These are phyloP conservation scores for Druon quercuslanigerum DNA, from an alignment of 1,140 invertebrate species.

Conservation along the genomic window DNA sequence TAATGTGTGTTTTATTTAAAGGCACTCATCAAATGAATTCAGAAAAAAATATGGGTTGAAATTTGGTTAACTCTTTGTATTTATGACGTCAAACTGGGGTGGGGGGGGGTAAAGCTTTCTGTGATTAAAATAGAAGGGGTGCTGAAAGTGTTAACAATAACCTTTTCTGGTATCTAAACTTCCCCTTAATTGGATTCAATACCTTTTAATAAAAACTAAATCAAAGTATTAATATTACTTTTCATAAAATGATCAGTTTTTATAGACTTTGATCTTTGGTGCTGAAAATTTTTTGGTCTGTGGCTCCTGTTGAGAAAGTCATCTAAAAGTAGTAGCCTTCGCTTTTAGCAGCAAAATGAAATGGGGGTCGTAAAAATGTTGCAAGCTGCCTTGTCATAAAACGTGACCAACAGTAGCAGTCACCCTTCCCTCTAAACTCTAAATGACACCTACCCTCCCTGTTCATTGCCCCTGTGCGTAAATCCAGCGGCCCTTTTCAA, in stretches of 20 bases:
- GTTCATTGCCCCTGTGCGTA: conserved; percentile 1
- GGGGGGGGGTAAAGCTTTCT: too few species aligned
- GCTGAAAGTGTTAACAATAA: too few species aligned
- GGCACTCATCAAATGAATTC: too few species aligned
- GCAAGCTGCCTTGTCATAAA: conserved; percentile 23
- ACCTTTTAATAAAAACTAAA: too few species aligned
- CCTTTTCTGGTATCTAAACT: too few species aligned
- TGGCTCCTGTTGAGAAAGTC: not conserved
- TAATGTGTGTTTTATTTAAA: too few species aligned
- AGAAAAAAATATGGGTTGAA: too few species aligned
- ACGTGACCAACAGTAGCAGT: conserved; percentile 28
- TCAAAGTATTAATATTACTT: too few species aligned
- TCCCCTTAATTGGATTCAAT: too few species aligned
- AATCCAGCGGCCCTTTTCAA: not conserved
- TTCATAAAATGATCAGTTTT: not conserved
- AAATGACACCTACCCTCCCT: conserved; percentile 10
- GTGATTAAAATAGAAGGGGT: too few species aligned
- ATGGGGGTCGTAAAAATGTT: conserved; percentile 21
- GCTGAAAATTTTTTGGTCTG: not conserved
- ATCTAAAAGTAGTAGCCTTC: conserved; percentile 3
- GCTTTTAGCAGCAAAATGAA: not conserved
- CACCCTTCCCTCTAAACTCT: conserved; percentile 20
- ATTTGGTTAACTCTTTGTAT: too few species aligned
- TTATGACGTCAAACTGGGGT: too few species aligned
- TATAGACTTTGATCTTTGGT: not conserved